Conservation (phyloP, 2,113 vertebrate species). For the Gambusia affinis region DNA sequence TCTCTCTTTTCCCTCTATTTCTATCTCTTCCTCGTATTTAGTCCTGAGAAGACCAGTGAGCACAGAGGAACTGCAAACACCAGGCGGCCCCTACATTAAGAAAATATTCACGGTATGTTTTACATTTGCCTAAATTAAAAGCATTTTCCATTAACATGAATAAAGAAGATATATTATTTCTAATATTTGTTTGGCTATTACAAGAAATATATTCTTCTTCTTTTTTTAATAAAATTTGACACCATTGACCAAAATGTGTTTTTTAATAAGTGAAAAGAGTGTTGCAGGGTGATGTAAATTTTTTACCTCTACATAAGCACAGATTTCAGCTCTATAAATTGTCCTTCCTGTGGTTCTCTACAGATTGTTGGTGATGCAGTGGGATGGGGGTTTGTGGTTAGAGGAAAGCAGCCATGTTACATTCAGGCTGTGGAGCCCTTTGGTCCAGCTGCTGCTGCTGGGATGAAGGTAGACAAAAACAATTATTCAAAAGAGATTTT, state of each 20-base stretch:
- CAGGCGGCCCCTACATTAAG: conserved; percentile 84
- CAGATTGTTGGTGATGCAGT: conserved; percentile 88
- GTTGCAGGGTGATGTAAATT: not conserved
- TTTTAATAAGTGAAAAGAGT: not conserved
- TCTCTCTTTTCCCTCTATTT: conserved; percentile 7
- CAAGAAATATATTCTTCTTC: not conserved
- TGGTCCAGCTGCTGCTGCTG: conserved; percentile 86
- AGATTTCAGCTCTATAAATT: not conserved
- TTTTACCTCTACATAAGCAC: not conserved
- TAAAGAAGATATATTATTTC: not conserved
- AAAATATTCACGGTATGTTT: conserved; percentile 89
- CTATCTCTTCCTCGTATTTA: conserved; percentile 57
- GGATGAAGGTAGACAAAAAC: conserved; percentile 85
- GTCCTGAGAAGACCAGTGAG: conserved; percentile 89
- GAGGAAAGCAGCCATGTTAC: conserved; percentile 88
- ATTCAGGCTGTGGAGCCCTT: conserved; percentile 92
- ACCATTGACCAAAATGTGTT: not conserved
- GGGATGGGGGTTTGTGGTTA: conserved; percentile 92
- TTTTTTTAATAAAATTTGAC: not conserved
- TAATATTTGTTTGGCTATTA: not conserved
- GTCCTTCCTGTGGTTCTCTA: not conserved
- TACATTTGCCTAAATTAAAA: not conserved
- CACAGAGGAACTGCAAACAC: conserved; percentile 86
- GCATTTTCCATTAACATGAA: rapidly evolving
- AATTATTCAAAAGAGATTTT: not conserved